These are phyloP conservation scores for Chrysocyon brachyurus DNA, from an alignment of 2,797 vertebrate genomes.

Conservation along the genomic window DNA sequence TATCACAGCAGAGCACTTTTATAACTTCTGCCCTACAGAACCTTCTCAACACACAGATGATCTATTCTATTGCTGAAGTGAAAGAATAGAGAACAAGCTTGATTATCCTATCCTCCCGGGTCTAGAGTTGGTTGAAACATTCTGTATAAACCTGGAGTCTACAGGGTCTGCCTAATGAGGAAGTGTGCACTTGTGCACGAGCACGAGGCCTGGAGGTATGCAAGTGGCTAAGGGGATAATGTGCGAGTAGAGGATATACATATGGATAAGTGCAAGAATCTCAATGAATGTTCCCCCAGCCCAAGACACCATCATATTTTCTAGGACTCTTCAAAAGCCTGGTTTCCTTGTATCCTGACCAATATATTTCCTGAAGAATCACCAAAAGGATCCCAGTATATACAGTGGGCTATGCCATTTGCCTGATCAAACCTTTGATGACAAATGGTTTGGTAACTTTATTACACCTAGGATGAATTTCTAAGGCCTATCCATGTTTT, in stretches of 20 bases:
- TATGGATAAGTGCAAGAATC: not conserved
- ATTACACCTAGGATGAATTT: not conserved
- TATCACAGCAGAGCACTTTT: not conserved
- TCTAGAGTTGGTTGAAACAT: not conserved
- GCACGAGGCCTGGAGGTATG: not conserved
- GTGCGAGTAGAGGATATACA: rapidly evolving
- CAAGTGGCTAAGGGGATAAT: not conserved
- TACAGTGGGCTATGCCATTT: not conserved
- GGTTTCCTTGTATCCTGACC: not conserved
- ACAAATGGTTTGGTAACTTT: not conserved
- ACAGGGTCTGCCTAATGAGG: not conserved
- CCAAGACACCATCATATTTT: not conserved
- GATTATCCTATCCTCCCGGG: not conserved
- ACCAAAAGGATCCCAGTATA: not conserved
- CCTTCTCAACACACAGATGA: not conserved
- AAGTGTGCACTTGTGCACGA: not conserved
- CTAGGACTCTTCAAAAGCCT: not conserved
- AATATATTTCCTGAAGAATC: not conserved
- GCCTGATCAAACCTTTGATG: not conserved
- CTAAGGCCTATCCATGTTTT: not conserved
- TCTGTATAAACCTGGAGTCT: not conserved
- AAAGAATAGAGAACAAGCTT: not conserved
- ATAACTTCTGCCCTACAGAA: not conserved
- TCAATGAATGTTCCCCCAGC: not conserved
- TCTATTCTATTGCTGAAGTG: not conserved